These are phyloP conservation scores for Heptranchias perlo DNA, from an alignment of 2,113 vertebrate genomes.

Conservation along the genomic window DNA sequence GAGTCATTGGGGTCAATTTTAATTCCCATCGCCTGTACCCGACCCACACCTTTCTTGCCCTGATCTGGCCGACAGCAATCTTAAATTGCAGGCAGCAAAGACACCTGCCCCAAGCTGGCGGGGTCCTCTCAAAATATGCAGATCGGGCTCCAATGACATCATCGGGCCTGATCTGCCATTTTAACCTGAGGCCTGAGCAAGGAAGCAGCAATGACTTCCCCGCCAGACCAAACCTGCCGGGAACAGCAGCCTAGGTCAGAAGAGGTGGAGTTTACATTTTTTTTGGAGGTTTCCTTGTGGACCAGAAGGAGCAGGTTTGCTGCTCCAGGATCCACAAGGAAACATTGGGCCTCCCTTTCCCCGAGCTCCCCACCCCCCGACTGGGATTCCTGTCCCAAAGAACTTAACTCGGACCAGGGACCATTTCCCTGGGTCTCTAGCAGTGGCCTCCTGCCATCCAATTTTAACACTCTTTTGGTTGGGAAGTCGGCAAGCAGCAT, in stretches of 20 bases:
- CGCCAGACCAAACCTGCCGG: not conserved
- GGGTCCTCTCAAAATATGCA: not conserved
- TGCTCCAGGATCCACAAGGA: not conserved
- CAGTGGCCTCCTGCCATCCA: not conserved
- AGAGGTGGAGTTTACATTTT: not conserved
- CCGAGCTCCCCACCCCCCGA: no score
- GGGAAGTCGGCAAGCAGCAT: not conserved
- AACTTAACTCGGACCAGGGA: not conserved
- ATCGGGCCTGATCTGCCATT: not conserved
- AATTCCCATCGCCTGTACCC: not conserved
- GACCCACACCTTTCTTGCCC: not conserved
- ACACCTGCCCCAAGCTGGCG: not conserved
- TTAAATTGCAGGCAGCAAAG: not conserved
- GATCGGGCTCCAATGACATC: not conserved
- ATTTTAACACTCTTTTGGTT: not conserved
- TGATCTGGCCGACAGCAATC: not conserved
- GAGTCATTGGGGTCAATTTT: not conserved
- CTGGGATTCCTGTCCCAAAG: not conserved
- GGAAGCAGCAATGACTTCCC: not conserved
- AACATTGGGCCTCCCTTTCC: not conserved
- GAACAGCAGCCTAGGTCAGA: not conserved
- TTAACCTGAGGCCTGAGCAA: not conserved
- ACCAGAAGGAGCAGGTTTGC: not conserved
- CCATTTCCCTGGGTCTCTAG: not conserved
- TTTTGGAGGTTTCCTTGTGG: not conserved